Evolutionary conservation across 2,797 vertebrate genomes (phyloP).

Genomic region (Myoxocephalus aenaeus): DNA sequence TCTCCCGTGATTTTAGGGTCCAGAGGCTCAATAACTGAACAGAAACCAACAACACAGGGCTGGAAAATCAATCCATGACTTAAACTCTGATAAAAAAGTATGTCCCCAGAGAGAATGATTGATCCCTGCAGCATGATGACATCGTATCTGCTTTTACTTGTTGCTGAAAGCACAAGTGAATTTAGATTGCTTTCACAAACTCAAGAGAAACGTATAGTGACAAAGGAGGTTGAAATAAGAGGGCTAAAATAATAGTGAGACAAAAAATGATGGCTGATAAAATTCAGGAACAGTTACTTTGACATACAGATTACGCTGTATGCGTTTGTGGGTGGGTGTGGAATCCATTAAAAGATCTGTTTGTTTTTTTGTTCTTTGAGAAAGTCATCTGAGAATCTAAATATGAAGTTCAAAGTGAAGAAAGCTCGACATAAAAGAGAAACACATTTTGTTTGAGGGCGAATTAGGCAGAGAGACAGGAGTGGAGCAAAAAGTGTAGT

Average conservation of each 20-base stretch:
- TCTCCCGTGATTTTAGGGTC: background rate
- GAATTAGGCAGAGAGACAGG: constrained; percentile 24
- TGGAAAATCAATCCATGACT: constrained; percentile 5
- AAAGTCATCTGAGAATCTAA: constrained; percentile 27
- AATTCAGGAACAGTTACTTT: constrained; percentile 11
- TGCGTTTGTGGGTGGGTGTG: background rate
- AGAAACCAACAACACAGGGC: constrained; percentile 3
- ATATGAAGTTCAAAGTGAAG: constrained; percentile 27
- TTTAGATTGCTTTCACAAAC: constrained; percentile 34
- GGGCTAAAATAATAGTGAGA: constrained; percentile 7
- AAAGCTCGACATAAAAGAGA: constrained; percentile 42
- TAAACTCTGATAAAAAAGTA: background rate
- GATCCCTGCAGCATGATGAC: constrained; percentile 30
- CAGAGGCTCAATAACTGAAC: background rate
- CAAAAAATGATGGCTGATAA: background rate
- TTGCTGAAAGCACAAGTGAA: constrained; percentile 7
- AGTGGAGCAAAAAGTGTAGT: background rate
- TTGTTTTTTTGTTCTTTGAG: background rate
- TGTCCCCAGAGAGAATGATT: constrained; percentile 20
- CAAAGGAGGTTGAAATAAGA: background rate
- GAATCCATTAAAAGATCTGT: constrained; percentile 27
- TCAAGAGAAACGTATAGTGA: background rate
- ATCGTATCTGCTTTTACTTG: constrained; percentile 4
- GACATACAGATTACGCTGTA: background rate
- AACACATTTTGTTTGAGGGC: constrained; percentile 24